These are phyloP conservation scores for Dendroctonus valens DNA, from an alignment of 1,140 invertebrate genomes.

Conservation along the genomic window DNA sequence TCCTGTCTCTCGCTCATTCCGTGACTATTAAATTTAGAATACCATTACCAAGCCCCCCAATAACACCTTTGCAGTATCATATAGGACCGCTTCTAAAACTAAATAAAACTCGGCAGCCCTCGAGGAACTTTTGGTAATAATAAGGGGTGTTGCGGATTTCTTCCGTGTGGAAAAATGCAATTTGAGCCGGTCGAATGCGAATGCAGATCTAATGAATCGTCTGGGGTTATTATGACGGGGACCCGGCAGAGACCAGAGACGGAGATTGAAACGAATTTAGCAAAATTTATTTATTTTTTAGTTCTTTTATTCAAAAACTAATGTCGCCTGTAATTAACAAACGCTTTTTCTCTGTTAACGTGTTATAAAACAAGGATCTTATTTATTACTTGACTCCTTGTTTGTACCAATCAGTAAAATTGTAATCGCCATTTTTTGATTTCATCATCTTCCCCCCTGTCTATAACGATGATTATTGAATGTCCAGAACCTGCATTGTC, in stretches of 20 bases:
- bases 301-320: no score
- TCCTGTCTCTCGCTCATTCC: no score
- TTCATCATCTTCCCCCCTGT: no score
- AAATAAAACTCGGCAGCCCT: conserved; percentile 14
- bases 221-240: conserved; percentile 13
- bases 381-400: no score
- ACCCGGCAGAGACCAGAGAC: conserved; percentile 6
- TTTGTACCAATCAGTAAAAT: no score
- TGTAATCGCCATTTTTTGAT: no score
- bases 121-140: conserved; percentile 19
- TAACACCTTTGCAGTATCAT: conserved; percentile 10
- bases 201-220: conserved; percentile 22
- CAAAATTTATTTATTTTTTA: neutral
- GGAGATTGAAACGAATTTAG: conserved; percentile 3
- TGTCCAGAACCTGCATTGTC: no score
- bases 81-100: conserved; percentile 12
- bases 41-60: conserved; percentile 6
- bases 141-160: conserved; percentile 22
- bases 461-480: no score
- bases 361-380: no score
- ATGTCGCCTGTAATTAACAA: no score
- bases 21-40: neutral
- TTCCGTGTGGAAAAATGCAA: conserved; percentile 33
- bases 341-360: no score
- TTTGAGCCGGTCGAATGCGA: conserved; percentile 23